Evolutionary conservation across 2,113 vertebrate genomes (phyloP).

Genomic region (Sapayoa aenigma): DNA sequence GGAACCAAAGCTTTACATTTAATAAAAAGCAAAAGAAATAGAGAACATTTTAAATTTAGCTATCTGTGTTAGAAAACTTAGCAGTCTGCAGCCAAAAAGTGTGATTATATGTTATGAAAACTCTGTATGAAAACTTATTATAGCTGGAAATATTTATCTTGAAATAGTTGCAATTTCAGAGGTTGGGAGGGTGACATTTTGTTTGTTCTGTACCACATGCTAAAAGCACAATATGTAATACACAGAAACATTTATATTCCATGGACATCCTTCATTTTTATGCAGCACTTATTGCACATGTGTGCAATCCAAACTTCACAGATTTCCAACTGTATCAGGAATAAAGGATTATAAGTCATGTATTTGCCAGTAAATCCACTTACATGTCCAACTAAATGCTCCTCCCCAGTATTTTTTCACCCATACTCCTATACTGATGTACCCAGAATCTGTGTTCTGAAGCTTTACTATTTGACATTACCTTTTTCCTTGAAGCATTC

Average conservation of each 20-base stretch:
- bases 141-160: background rate
- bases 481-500: background rate
- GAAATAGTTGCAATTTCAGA: background rate
- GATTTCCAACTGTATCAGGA: background rate
- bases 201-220: background rate
- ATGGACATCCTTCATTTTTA: rapidly evolving
- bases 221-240: background rate
- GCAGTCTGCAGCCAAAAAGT: background rate
- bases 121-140: background rate
- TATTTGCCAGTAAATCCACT: background rate
- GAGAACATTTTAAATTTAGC: background rate
- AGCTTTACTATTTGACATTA: background rate
- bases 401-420: background rate
- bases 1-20: background rate
- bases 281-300: background rate
- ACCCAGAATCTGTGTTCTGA: background rate
- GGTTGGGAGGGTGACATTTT: background rate
- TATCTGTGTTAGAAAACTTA: background rate
- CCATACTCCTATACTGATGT: rapidly evolving
- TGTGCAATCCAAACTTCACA: background rate
- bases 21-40: background rate
- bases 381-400: background rate
- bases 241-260: background rate
- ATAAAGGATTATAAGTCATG: background rate
- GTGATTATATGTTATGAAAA: background rate